These are phyloP conservation scores for Aurelia aurita complex sp. Pacific DNA, from an alignment of 30 jellyfish, hydroid and myxozoan genomes.

Conservation along the genomic window DNA sequence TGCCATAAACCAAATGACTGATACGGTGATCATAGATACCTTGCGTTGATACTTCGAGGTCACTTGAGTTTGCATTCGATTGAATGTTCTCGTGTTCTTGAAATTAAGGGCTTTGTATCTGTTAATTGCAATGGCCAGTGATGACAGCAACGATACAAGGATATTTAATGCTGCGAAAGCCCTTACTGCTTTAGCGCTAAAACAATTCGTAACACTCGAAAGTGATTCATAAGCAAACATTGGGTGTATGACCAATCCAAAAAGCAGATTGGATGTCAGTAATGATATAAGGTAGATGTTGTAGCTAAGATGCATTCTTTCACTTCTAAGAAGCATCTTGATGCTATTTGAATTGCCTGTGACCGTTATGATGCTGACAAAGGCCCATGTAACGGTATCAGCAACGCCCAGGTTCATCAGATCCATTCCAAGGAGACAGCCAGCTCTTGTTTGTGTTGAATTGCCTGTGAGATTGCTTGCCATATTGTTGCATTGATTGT, in stretches of 20 bases:
- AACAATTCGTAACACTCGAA: not conserved
- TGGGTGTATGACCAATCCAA: slow-evolving; percentile 23
- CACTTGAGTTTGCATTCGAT: slow-evolving; percentile 13
- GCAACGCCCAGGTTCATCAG: slow-evolving; percentile 8
- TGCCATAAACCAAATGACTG: not conserved
- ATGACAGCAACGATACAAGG: slow-evolving; percentile 12
- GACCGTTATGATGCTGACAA: not conserved
- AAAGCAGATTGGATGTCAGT: slow-evolving; percentile 5
- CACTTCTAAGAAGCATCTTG: not conserved
- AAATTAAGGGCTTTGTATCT: slow-evolving; percentile 12
- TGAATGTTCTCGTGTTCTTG: not conserved
- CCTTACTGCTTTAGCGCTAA: not conserved
- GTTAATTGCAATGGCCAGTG: slow-evolving; percentile 27
- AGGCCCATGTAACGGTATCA: slow-evolving; percentile 16
- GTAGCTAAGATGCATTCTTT: not conserved
- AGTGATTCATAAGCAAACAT: slow-evolving; percentile 14
- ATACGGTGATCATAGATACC: slow-evolving; percentile 8
- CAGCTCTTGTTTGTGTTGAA: too few species aligned
- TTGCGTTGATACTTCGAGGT: not conserved
- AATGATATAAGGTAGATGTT: slow-evolving; percentile 24
- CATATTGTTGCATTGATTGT: too few species aligned
- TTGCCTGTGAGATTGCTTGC: too few species aligned
- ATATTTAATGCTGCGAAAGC: slow-evolving; percentile 13
- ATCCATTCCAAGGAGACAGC: too few species aligned
- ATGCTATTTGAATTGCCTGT: slow-evolving; percentile 14